Conservation (phyloP, 2,113 vertebrate genomes). For the Rynchops niger region DNA sequence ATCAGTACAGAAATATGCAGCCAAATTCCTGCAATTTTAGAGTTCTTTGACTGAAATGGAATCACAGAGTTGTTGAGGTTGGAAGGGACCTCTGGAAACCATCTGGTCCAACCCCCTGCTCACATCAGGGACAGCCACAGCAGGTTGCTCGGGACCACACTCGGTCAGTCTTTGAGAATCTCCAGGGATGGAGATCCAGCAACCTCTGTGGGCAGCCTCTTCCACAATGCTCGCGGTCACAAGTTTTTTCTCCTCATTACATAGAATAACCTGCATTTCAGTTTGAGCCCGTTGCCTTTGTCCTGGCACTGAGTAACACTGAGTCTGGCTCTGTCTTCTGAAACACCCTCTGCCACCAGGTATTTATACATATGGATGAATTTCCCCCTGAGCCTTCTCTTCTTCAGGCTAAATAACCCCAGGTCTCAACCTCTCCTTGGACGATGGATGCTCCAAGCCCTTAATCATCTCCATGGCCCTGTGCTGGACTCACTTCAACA, state of each 20-base stretch:
- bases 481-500: background rate
- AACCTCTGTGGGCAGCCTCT: background rate
- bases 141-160: background rate
- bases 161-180: background rate
- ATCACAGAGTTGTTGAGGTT: background rate
- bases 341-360: background rate
- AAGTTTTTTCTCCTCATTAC: background rate
- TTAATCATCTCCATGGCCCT: background rate
- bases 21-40: background rate
- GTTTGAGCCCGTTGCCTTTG: background rate
- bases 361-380: background rate
- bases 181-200: background rate
- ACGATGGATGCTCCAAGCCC: background rate
- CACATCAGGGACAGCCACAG: background rate
- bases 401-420: background rate
- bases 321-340: background rate
- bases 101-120: background rate
- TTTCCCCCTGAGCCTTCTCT: background rate
- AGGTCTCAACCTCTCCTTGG: background rate
- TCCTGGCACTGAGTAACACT: background rate
- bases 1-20: background rate
- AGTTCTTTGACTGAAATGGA: background rate
- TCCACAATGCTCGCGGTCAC: rapidly evolving
- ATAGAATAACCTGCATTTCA: background rate
- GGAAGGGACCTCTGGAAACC: background rate